These are phyloP conservation scores for Tipula lateralis DNA, from an alignment of 2,888 invertebrate species.

Conservation along the genomic window DNA sequence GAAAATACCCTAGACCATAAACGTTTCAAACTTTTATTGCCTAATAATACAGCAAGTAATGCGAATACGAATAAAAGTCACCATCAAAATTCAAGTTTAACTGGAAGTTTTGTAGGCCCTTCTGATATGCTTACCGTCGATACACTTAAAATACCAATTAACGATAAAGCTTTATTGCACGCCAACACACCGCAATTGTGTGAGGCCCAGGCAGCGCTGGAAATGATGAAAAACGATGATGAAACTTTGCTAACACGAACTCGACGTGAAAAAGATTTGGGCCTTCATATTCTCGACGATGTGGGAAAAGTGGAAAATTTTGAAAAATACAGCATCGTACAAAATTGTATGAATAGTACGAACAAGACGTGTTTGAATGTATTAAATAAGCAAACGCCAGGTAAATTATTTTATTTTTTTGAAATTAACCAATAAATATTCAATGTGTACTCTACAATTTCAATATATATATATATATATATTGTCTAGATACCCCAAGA, in stretches of 20 bases:
- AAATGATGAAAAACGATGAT: background rate
- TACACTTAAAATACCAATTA: conserved; percentile 32
- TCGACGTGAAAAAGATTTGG: conserved; percentile 30
- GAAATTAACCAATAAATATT: conserved; percentile 5
- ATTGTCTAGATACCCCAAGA: too few species aligned
- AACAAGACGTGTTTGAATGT: conserved; percentile 41
- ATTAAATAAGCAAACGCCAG: conserved; percentile 40
- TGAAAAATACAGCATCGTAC: conserved; percentile 37
- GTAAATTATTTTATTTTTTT: conserved; percentile 35
- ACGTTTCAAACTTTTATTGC: conserved; percentile 33
- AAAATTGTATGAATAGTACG: conserved; percentile 38
- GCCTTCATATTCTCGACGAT: conserved; percentile 36
- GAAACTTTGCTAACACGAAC: background rate
- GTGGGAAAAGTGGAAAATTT: conserved; percentile 36
- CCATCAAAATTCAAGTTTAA: background rate
- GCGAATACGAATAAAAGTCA: background rate
- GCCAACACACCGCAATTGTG: background rate
- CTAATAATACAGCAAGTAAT: conserved; percentile 37
- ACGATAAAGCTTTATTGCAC: background rate
- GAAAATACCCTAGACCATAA: conserved; percentile 25
- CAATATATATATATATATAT: too few species aligned
- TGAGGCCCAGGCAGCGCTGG: background rate
- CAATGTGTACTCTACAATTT: background rate
- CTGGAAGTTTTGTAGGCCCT: background rate
- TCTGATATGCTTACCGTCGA: conserved; percentile 35